A percentile compares a stretch with the other conserved stretches of the same genome.
Conservation (phyloP, 2,797 vertebrate species). For the Anguilla marmorata region DNA sequence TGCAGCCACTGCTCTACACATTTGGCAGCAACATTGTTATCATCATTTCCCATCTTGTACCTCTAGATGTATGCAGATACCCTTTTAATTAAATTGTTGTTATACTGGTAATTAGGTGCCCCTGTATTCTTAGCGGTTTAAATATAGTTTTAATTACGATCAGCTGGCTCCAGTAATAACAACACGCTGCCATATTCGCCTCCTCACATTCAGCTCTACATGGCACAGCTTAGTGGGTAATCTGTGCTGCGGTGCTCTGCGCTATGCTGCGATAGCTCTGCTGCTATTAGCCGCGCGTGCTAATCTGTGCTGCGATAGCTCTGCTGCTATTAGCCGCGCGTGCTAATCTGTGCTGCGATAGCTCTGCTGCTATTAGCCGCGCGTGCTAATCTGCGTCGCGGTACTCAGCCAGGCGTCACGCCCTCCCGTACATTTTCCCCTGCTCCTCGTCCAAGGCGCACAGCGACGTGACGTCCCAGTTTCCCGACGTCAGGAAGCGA, state of each 20-base stretch:
- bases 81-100: not conserved
- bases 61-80: not conserved
- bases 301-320: not conserved
- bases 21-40: not conserved
- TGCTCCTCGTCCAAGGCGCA: constrained; percentile 73
- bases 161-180: not conserved
- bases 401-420: not conserved
- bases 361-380: not conserved
- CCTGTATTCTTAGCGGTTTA: not conserved
- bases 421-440: constrained; percentile 73
- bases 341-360: not conserved
- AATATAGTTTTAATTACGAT: not conserved
- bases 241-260: not conserved
- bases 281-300: not conserved
- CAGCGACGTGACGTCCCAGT: constrained; percentile 80
- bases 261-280: not conserved
- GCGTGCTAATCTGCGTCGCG: not conserved
- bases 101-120: not conserved
- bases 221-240: not conserved
- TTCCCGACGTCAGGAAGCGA: constrained; percentile 81
- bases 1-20: not conserved
- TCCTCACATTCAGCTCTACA: not conserved
- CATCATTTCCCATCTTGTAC: not conserved
- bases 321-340: not conserved
- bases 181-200: not conserved